Evolutionary conservation across 2,888 invertebrate species (phyloP).

Genomic region (Drosophila acutilabella): DNA sequence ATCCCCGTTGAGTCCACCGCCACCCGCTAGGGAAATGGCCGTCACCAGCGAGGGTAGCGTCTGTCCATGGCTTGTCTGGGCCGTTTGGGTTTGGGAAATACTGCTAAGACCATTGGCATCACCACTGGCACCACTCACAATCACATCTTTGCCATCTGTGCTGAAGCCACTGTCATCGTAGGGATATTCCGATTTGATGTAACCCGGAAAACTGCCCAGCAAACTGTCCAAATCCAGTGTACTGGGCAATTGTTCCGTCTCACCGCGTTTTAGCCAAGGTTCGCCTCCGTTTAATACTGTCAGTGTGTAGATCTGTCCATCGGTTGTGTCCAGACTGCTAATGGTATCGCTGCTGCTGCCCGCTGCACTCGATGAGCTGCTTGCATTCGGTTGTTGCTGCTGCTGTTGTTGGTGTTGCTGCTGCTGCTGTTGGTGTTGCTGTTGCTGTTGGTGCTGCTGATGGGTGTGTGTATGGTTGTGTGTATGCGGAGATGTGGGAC

Average conservation of each 20-base stretch:
- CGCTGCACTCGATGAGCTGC: conserved; percentile 70
- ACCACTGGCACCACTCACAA: conserved; percentile 59
- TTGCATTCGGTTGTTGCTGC: conserved; percentile 65
- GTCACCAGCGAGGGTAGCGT: conserved; percentile 82
- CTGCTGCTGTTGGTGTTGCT: conserved; percentile 45
- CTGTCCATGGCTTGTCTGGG: conserved; percentile 53
- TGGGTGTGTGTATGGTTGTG: conserved; percentile 57
- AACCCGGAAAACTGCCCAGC: conserved; percentile 89
- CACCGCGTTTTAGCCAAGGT: conserved; percentile 89
- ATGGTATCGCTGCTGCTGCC: conserved; percentile 77
- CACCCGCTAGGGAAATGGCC: conserved; percentile 72
- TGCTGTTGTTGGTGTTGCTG: conserved; percentile 54
- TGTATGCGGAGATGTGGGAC: conserved; percentile 67
- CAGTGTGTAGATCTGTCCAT: conserved; percentile 92
- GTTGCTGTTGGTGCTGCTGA: conserved; percentile 29
- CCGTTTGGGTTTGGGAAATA: conserved; percentile 69
- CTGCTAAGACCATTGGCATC: conserved; percentile 68
- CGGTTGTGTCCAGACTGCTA: conserved; percentile 87
- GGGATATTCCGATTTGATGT: conserved; percentile 90
- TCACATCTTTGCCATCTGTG: conserved; percentile 86
- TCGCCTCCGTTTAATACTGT: conserved; percentile 93
- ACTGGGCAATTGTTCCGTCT: conserved; percentile 86
- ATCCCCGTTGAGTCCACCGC: conserved; percentile 59
- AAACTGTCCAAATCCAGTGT: conserved; percentile 92
- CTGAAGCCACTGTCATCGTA: conserved; percentile 92